Evolutionary conservation across 2,888 invertebrate genomes (phyloP), one percentile per base, ranked within the genome.

Genomic region (Margaritifera margaritifera): DNA sequence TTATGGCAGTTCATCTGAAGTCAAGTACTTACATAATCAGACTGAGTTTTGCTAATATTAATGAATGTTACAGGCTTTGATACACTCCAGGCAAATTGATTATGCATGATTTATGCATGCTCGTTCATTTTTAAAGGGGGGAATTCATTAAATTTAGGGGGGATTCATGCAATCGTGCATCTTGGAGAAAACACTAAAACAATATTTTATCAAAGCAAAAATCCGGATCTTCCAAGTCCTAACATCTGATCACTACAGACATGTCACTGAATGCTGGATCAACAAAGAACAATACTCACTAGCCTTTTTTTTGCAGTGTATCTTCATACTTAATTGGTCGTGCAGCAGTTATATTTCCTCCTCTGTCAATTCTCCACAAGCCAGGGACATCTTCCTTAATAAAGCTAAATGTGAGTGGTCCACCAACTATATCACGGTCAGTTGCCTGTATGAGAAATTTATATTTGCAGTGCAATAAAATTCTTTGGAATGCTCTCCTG

Each of bases 261-360:
- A 31, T 61, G 8, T 22, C 20, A 52, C 54, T 92, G 70, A 93
- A 92, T 50, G 91, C 92, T 82, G 92, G 90, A 81, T 92, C 92
- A 31, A 93, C 86, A 6, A 92, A 92, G 65, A 90, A 90, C 68
- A 90, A 79, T 91, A 91, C 79, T 69, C 73, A 81, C 83, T 64
- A 81, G 77, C 72, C 74, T 64, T 94, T 93, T 27, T 94, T 95
- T 0, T 95, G 94, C 0, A 93, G 92, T 79, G 94, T 91, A 88
- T 96, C 95, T 87, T 96, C 96, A 0, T 83, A 86, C 11, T 55
- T 58, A 25, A 87, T 83, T 6, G 82, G 79, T 31, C 76, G 66
- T 19, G 67, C 76, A 18, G 88, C 85, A n/a, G 84, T 84, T 55
- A 91, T 82, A 71, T 88, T 84, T 2, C 90, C 91, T 3, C 11